These are phyloP conservation scores for Leptopilina boulardi DNA, from an alignment of 1,140 invertebrate genomes.

Conservation along the genomic window DNA sequence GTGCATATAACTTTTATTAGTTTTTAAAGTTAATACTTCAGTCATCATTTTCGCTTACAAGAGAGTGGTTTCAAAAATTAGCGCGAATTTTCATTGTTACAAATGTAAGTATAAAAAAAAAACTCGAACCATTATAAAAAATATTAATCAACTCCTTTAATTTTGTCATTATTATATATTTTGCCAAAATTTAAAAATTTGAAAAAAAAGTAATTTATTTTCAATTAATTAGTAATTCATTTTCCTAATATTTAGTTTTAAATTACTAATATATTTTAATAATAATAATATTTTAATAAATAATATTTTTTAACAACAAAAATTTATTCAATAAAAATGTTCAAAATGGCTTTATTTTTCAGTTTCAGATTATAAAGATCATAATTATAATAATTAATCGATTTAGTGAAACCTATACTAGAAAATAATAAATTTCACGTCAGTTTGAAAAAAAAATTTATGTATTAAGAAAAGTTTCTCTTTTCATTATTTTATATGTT, in stretches of 20 bases:
- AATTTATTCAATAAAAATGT: too few relatives aligned
- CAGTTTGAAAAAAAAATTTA: neutral
- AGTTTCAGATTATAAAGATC: neutral
- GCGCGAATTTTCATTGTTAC: neutral
- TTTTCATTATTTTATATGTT: neutral
- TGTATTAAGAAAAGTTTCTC: neutral
- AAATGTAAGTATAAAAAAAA: neutral
- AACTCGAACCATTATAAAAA: neutral
- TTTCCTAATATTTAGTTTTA: neutral
- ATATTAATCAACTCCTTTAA: neutral
- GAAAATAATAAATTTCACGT: neutral
- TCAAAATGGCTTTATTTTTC: neutral
- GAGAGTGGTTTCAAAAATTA: neutral
- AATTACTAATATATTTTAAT: too few relatives aligned
- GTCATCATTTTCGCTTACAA: neutral
- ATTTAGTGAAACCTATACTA: neutral
- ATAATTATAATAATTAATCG: neutral
- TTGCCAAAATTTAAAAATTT: neutral
- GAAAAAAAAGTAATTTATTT: neutral
- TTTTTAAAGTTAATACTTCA: constrained; percentile 2
- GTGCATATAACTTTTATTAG: neutral
- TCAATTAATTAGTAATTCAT: neutral
- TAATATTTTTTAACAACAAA: neutral
- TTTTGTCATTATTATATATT: neutral
- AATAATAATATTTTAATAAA: neutral